Evolutionary conservation across 2,888 invertebrate species (phyloP), one percentile per base, ranked within the genome.

Genomic region (Synanthedon vespiformis): DNA sequence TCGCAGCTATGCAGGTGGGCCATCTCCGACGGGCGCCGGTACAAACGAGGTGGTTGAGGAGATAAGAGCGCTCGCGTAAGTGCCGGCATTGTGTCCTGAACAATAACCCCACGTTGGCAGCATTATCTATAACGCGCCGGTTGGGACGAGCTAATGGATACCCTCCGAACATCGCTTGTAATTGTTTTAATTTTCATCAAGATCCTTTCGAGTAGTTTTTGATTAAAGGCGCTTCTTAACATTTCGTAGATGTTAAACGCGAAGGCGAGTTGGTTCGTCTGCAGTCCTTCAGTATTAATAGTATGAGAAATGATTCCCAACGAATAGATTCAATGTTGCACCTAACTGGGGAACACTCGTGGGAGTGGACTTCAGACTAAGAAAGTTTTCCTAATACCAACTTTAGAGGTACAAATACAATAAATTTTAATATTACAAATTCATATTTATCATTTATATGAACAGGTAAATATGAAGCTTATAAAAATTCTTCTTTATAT

Each of bases 111-210:
- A 61, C 70, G 65, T 65, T 63, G 65, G 64, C 65, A 61, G 73
- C 65, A 75, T 80, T 80, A 82, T 77, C 78, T 74, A 69, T 67
- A 69, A 68, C 67, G 34, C 34, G 34, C 34, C 34, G 64, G 66
- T 61, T 66, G 67, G 65, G 68, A 68, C 71, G 63, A 60, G 61
- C 72, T 77, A 80, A 80, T 79, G 77, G 78, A 76, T 69, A 64
- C 70, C 72, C 69, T 66, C 69, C 69, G 70, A 74, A 63, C 62
- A 63, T 73, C 71, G 68, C 64, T 68, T 64, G 68, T 76, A 77
- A 79, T 80, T 78, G 75, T 80, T 76, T 77, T 77, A 77, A 78
- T 77, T 77, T 72, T 74, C 70, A 67, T 68, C 67, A 75, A 76
- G 73, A 71, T 61, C 67, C 65, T 64, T 66, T 66, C 64, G 70